A percentile compares a stretch with the other conserved stretches of the same genome.
Evolutionary conservation across 2,888 invertebrate genomes (phyloP).

Genomic region (Noctua comes): DNA sequence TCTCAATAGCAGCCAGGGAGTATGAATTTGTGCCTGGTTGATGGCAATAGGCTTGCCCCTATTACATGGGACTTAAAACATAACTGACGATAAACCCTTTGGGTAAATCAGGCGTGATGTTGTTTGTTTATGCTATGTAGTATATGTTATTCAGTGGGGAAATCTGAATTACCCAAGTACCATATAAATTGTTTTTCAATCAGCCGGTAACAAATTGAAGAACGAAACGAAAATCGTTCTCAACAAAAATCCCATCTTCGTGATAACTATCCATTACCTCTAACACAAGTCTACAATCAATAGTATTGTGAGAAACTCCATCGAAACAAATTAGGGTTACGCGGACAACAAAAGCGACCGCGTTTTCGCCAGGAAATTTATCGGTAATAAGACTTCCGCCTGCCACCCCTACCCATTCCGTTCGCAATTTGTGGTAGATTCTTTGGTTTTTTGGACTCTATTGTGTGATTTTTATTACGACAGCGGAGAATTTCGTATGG

Average conservation of each 20-base stretch:
- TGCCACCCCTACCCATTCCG: slow-evolving; percentile 68
- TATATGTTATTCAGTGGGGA: no score
- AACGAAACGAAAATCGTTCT: slow-evolving; percentile 8
- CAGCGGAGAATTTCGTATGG: slow-evolving; percentile 29
- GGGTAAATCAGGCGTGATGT: no score
- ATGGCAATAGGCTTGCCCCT: no score
- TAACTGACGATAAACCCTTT: no score
- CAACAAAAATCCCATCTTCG: slow-evolving; percentile 29
- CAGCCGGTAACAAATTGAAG: neutral
- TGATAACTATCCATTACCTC: slow-evolving; percentile 57
- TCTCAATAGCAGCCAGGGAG: no score
- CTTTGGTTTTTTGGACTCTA: slow-evolving; percentile 60
- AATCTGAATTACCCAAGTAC: no score
- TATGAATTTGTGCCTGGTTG: no score
- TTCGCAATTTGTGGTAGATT: slow-evolving; percentile 59
- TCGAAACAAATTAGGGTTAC: slow-evolving; percentile 76
- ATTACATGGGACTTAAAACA: no score
- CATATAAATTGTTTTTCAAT: slow-evolving; percentile 1
- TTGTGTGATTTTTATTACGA: slow-evolving; percentile 63
- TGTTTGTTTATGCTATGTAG: no score
- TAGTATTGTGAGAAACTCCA: slow-evolving; percentile 69
- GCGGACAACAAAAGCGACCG: slow-evolving; percentile 72
- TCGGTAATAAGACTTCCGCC: slow-evolving; percentile 78
- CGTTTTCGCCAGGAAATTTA: slow-evolving; percentile 78
- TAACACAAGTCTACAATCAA: slow-evolving; percentile 58